Percentiles rank a stretch among this genome's conserved stretches.
Conservation (phyloP, 2,888 invertebrate genomes). For the Drosophila leonis region DNA sequence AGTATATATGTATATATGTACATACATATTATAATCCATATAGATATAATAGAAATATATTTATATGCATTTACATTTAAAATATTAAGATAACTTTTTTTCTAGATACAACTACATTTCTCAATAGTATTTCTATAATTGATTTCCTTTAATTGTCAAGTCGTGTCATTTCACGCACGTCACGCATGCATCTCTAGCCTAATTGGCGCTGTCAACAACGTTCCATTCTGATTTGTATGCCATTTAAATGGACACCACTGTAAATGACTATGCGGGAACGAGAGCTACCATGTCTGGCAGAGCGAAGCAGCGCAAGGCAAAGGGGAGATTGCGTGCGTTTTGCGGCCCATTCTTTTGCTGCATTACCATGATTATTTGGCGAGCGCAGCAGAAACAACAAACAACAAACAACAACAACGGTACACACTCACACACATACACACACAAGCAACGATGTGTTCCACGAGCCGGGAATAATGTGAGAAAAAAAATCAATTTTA, state of each 20-base stretch:
- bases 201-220: constrained; percentile 19
- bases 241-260: constrained; percentile 51
- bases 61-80: not conserved
- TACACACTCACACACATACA: constrained; percentile 1
- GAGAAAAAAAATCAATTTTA: constrained; percentile 68
- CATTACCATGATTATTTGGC: constrained; percentile 43
- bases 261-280: constrained; percentile 5
- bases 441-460: not conserved
- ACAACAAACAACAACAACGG: constrained; percentile 1
- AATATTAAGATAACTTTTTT: not conserved
- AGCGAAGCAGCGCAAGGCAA: not conserved
- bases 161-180: not conserved
- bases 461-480: constrained; percentile 20
- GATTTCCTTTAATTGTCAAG: not conserved
- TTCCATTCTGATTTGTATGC: constrained; percentile 38
- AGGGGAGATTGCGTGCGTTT: constrained; percentile 33
- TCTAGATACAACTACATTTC: not conserved
- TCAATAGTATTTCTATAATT: not conserved
- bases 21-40: not conserved
- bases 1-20: not conserved
- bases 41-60: not conserved
- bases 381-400: constrained; percentile 30
- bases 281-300: not conserved
- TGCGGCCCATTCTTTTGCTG: constrained; percentile 41
- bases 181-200: constrained; percentile 6